Percentiles rank a stretch among this genome's conserved stretches.
Evolutionary conservation across 2,888 invertebrate genomes (phyloP).

Genomic region (Sphaeridia pumilis): DNA sequence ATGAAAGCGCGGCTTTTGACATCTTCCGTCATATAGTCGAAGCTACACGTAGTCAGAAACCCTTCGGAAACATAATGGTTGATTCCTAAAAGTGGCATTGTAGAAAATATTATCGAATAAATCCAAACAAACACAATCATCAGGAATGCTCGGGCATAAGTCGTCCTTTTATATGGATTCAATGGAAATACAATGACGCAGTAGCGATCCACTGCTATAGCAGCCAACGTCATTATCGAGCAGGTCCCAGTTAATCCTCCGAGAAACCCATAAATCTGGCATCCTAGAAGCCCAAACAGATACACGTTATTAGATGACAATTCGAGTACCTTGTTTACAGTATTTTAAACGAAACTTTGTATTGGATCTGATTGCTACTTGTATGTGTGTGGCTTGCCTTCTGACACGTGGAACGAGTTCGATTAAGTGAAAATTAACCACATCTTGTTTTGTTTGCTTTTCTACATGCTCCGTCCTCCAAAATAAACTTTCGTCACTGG

Average conservation of each 20-base stretch:
- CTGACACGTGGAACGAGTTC: too few species aligned
- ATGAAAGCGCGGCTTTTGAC: constrained; percentile 54
- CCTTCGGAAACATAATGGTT: constrained; percentile 72
- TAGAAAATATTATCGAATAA: constrained; percentile 57
- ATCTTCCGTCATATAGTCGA: constrained; percentile 62
- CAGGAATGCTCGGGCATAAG: constrained; percentile 50
- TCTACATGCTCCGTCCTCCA: too few species aligned
- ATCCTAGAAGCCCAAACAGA: constrained; percentile 55
- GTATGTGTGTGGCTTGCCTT: too few species aligned
- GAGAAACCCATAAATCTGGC: constrained; percentile 64
- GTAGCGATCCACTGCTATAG: constrained; percentile 70
- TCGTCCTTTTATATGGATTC: constrained; percentile 53
- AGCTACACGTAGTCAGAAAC: constrained; percentile 70
- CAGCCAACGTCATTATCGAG: constrained; percentile 66
- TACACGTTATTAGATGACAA: too few species aligned
- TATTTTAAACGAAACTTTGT: too few species aligned
- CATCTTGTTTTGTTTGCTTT: too few species aligned
- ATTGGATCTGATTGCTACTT: too few species aligned
- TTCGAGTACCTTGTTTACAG: too few species aligned
- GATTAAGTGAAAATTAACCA: too few species aligned
- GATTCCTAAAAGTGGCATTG: constrained; percentile 60
- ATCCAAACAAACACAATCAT: constrained; percentile 57
- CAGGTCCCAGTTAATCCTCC: constrained; percentile 70
- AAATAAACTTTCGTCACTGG: too few species aligned
- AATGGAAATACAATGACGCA: constrained; percentile 68